Percentiles rank a stretch among this genome's conserved stretches.
Conservation (phyloP, 2,888 invertebrate genomes). For the Ecdyonurus torrentis region DNA sequence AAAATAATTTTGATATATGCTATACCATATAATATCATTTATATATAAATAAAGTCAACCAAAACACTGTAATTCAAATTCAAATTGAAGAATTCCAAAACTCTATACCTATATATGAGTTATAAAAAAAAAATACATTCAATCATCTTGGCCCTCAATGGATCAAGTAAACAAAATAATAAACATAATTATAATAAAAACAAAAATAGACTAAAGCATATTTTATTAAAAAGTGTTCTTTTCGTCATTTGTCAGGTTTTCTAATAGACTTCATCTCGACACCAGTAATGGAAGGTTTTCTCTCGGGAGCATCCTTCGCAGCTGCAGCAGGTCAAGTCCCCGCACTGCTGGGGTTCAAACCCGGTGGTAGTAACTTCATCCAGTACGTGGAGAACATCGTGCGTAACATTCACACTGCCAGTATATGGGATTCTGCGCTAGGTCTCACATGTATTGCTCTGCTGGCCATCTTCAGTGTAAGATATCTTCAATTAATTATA, state of each 20-base stretch:
- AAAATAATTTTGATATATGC: too few relatives aligned
- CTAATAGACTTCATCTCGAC: conserved; percentile 66
- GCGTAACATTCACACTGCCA: conserved; percentile 16
- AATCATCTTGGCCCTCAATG: too few relatives aligned
- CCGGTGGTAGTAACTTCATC: conserved; percentile 46
- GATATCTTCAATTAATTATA: not conserved
- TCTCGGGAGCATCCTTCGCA: conserved; percentile 67
- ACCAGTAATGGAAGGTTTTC: conserved; percentile 72
- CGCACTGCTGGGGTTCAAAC: conserved; percentile 45
- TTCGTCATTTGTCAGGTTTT: conserved; percentile 36
- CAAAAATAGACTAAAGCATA: too few relatives aligned
- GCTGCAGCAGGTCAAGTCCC: conserved; percentile 68
- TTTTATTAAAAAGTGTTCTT: too few relatives aligned
- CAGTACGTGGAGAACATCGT: conserved; percentile 26
- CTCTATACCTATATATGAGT: too few relatives aligned
- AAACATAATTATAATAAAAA: too few relatives aligned
- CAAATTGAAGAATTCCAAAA: too few relatives aligned
- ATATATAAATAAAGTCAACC: too few relatives aligned
- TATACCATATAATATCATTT: too few relatives aligned
- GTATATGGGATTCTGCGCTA: conserved; percentile 19
- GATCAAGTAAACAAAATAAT: too few relatives aligned
- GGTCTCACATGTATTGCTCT: conserved; percentile 14
- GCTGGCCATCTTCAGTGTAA: not conserved
- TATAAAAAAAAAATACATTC: too few relatives aligned
- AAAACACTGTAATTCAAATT: too few relatives aligned